A percentile compares a stretch with the other conserved stretches of the same genome.
Evolutionary conservation across 2,113 vertebrate species (phyloP).

Genomic region (Plecturocebus donacophilus): DNA sequence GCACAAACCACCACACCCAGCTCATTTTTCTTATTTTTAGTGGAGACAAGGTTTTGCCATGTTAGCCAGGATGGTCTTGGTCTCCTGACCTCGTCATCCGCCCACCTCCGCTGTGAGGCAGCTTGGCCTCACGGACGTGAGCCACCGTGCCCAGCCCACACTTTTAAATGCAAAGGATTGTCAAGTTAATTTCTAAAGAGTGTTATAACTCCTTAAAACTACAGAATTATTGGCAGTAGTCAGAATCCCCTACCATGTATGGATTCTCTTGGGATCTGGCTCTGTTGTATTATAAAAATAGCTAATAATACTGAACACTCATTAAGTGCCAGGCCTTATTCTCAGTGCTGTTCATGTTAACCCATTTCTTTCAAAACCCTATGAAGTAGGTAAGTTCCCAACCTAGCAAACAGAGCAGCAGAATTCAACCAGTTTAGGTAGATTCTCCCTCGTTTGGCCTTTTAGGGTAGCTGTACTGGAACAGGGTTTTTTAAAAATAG

Average conservation of each 20-base stretch:
- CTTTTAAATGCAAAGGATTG: background rate
- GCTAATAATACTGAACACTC: background rate
- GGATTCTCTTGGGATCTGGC: background rate
- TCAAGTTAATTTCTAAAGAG: background rate
- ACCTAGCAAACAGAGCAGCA: background rate
- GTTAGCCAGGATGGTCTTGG: no score
- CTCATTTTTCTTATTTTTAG: no score
- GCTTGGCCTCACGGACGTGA: no score
- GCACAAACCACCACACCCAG: no score
- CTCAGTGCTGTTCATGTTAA: background rate
- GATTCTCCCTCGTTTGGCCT: background rate
- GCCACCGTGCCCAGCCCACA: no score
- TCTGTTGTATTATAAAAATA: background rate
- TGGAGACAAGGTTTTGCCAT: no score
- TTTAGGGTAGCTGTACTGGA: background rate
- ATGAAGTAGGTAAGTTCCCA: background rate
- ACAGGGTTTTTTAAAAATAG: background rate
- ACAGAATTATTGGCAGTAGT: background rate
- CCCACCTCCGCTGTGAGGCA: no score
- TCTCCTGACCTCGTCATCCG: no score
- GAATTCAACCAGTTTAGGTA: background rate
- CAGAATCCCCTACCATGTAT: background rate
- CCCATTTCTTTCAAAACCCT: background rate
- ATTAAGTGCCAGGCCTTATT: background rate
- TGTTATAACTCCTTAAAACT: background rate